These are phyloP conservation scores for Ceratina japonica DNA, from an alignment of 1,140 invertebrate genomes.

Conservation along the genomic window DNA sequence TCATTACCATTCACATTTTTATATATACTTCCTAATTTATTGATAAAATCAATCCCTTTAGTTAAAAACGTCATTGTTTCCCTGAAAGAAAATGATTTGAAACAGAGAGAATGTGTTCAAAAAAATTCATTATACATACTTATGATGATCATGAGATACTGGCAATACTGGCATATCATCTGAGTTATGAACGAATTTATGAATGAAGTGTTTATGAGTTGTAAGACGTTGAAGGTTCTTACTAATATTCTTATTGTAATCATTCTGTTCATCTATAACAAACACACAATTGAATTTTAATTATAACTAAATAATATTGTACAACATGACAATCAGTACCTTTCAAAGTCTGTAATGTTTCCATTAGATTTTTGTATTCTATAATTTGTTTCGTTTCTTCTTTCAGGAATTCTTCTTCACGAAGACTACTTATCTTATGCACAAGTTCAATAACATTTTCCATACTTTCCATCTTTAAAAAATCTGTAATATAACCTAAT, in stretches of 20 bases:
- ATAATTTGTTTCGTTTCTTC: conserved; percentile 10
- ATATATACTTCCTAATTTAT: conserved; percentile 44
- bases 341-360: conserved; percentile 33
- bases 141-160: conserved; percentile 60
- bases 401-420: conserved; percentile 29
- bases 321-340: conserved; percentile 20
- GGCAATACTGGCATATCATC: conserved; percentile 57
- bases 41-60: conserved; percentile 56
- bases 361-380: conserved; percentile 42
- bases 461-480: conserved; percentile 49
- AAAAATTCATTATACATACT: conserved; percentile 37
- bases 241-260: conserved; percentile 51
- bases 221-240: conserved; percentile 59
- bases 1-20: conserved; percentile 18
- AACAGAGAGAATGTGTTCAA: conserved; percentile 3
- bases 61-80: conserved; percentile 53
- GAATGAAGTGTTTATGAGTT: conserved; percentile 56
- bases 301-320: background rate
- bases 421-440: conserved; percentile 23
- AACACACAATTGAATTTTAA: conserved; percentile 7
- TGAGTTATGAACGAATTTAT: conserved; percentile 57
- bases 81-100: conserved; percentile 46
- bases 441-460: conserved; percentile 39
- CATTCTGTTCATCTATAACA: conserved; percentile 49
- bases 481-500: no score